Evolutionary conservation across 2,797 vertebrate species (phyloP), one percentile per base, ranked within the genome.

Genomic region (Hippoglossus hippoglossus): DNA sequence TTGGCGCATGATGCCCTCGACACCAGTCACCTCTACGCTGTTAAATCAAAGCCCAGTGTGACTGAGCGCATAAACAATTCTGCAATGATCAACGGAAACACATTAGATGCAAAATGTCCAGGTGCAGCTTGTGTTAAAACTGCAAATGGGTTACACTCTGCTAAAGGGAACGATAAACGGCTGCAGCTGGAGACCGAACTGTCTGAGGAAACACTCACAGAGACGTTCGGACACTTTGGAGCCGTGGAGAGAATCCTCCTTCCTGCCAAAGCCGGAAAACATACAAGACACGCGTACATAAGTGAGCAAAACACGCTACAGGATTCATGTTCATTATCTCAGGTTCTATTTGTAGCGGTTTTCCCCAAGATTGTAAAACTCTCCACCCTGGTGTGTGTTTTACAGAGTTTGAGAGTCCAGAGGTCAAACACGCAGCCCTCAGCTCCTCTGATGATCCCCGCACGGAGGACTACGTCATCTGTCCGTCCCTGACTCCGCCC

Each of bases 1-100:
- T 71, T 97, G 62, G 94, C 82, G 69, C 59, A 21, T 31, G 96
- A 97, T 66, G 6, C 77, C 10, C 87, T 95, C 67, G 96, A 95
- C 0, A 10, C 77, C 68, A 80, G 81, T 22, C 80, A 85, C 25
- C 79, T 97, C 77, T 96, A 96, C 15, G 82, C 94, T 3, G 80
- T 83, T 13, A 70, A 73, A 57, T 13, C 85, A 11, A 81, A 69
- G 36, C 61, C 55, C 31, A 41, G 46, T 6, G 10, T 11, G 8
- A 63, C 76, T 0, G 67, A 63, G n/a, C 0, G 25, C 24, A 1
- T 66, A 0, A 51, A 19, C 3, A 0, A 6, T 4, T 24, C 79
- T 1, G 4, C 59, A 5, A 59, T 60, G 3, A 22, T 76, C 44
- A 91, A 84, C 0, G 82, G 83, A 46, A 74, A 63, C n/a, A n/a